phyloP scores from a whole-genome alignment of 2,797 vertebrate species.

The Leuciscus waleckii region DNA sequence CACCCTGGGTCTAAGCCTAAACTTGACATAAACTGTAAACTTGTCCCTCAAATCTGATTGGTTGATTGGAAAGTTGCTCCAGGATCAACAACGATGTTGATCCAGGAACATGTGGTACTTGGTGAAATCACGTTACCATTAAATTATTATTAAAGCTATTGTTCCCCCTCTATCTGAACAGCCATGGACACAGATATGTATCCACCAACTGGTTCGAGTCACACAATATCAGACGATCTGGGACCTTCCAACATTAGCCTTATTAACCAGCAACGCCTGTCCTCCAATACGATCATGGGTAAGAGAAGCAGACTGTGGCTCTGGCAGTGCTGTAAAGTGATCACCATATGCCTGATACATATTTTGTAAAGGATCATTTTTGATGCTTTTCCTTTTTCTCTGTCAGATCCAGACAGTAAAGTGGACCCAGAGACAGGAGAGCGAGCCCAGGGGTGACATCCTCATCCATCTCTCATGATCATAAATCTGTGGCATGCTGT shows the following conservation, averaged over 20 bases:
- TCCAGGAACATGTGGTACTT: too few species aligned
- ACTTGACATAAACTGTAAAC: too few species aligned
- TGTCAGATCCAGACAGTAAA: slow-evolving; percentile 62
- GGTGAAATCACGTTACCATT: too few species aligned
- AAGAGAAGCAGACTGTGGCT: slow-evolving; percentile 4
- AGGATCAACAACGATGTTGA: too few species aligned
- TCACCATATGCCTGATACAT: neutral
- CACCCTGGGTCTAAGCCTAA: too few species aligned
- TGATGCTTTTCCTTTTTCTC: neutral
- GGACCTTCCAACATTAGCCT: slow-evolving; percentile 14
- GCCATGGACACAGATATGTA: slow-evolving; percentile 58
- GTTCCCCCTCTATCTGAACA: slow-evolving; percentile 11
- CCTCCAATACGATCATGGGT: slow-evolving; percentile 61
- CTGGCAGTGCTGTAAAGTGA: neutral
- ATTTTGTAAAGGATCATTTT: neutral
- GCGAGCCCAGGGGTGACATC: slow-evolving; percentile 62
- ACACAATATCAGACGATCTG: neutral
- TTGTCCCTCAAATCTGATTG: too few species aligned
- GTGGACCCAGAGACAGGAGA: slow-evolving; percentile 74
- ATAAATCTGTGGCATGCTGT: neutral
- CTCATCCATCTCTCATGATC: neutral
- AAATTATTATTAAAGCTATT: neutral
- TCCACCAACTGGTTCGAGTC: neutral
- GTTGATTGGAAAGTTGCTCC: too few species aligned
- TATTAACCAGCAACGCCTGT: slow-evolving; percentile 26